Base-by-base conservation (phyloP, 2,113 vertebrate genomes). In the Macheiramphus alcinus region DNA sequence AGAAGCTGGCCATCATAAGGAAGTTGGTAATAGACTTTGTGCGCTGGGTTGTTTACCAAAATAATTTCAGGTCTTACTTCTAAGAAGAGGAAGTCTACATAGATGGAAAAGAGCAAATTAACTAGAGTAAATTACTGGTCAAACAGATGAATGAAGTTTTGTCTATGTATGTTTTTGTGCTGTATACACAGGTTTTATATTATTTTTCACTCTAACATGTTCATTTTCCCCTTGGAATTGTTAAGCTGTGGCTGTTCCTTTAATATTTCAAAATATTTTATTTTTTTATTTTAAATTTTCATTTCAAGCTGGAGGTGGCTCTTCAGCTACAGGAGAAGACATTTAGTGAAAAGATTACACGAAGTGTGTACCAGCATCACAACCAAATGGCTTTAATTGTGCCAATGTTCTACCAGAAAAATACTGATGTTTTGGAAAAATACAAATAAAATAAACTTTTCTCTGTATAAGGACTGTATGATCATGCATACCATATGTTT, bases 41-140 rank as follows among this genome's bases (percentile, higher is more conserved):
- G 22, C 70, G 48, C 63, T 86, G 32, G 31, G 12, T 89, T 80
- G 20, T 88, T 93, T 95, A 80, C 45, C 62, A 88, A 38, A 90
- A 80, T 94, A 97, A 93, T 93, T 95, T 93, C n/a, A 82, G 23
- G 2, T 68, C 25, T 90, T 50, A 88, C 34, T 91, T 80, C 61
- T 82, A 58, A 38, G 79, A 94, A 82, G 52, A 74, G 32, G 62
- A 93, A 82, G 21, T 81, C 67, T 91, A 20, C 10, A 12, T 13
- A 11, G 38, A 48, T 48, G 45, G 47, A 36, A 66, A 93, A 88
- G 9, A 62, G 9, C 6, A 71, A 72, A 71, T 45, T 71, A 79
- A 42, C 17, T 59, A 6, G 13, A 67, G 10, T 21, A 86, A 81
- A 88, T 53, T 73, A 18, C 11, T 45, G 27, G 6, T 75, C 23